Evolutionary conservation across 1,140 invertebrate species (phyloP).

Genomic region (Cyrtorhinus lividipennis): DNA sequence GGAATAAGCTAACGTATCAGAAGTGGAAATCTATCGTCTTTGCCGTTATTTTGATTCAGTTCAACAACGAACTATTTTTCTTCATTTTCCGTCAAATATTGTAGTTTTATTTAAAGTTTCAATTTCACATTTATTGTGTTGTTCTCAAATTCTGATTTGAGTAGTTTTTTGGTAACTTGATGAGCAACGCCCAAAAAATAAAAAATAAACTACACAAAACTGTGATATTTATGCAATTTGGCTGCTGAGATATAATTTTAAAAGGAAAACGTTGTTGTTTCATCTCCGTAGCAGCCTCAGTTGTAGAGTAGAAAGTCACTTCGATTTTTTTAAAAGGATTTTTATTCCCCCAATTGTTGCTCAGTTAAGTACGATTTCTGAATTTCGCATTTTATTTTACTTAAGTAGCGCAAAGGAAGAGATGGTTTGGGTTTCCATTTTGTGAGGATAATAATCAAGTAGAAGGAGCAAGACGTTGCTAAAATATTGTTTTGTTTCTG

Average conservation of each 20-base stretch:
- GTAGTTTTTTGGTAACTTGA: too few species aligned
- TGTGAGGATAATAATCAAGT: background rate
- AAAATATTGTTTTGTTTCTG: background rate
- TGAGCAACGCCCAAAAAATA: too few species aligned
- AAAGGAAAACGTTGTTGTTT: background rate
- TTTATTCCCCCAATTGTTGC: too few species aligned
- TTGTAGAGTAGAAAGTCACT: background rate
- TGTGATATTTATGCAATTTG: constrained; percentile 23
- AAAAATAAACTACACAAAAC: constrained; percentile 18
- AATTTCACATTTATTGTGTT: background rate
- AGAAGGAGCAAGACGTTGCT: too few species aligned
- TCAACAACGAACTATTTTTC: constrained; percentile 10
- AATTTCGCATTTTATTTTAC: too few species aligned
- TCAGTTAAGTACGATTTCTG: too few species aligned
- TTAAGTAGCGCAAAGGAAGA: too few species aligned
- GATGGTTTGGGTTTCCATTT: background rate
- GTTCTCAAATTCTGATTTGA: background rate
- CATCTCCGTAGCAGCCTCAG: background rate
- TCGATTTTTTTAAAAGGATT: background rate
- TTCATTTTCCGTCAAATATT: background rate
- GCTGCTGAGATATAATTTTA: constrained; percentile 11
- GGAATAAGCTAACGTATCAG: constrained; percentile 8
- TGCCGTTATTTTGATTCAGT: background rate
- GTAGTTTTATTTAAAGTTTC: constrained; percentile 3
- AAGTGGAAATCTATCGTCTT: background rate